Percentiles rank a stretch among this genome's conserved stretches.
phyloP scores from a whole-genome alignment of 1,140 invertebrate genomes.

The Euglossa dilemma region DNA sequence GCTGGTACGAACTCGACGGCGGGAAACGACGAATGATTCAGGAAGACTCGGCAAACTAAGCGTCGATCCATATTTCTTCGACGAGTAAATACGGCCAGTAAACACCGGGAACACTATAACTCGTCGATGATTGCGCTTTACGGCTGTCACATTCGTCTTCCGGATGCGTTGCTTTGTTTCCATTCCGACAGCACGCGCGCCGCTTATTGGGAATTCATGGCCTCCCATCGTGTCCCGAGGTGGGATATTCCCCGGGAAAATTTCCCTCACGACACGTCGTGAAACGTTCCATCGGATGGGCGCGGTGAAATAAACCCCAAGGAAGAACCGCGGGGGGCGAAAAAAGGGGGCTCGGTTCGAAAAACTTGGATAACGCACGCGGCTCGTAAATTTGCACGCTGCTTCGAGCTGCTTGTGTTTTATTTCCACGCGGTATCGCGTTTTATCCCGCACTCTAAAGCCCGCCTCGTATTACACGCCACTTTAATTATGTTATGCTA shows the following conservation, averaged over 20 bases:
- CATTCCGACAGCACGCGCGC: not conserved
- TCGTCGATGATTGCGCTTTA: conserved; percentile 25
- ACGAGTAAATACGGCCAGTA: not conserved
- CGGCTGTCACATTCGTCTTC: conserved; percentile 7
- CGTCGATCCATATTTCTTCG: not conserved
- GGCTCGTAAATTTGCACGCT: not conserved
- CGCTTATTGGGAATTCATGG: conserved; percentile 6
- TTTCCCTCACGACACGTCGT: not conserved
- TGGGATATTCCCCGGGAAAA: not conserved
- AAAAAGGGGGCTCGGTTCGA: no score
- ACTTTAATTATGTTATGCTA: no score
- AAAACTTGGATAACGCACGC: not conserved
- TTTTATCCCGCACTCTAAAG: no score
- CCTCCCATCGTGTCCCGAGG: not conserved
- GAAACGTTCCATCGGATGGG: not conserved
- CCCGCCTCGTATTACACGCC: no score
- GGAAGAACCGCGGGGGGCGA: not conserved
- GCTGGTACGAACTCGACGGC: no score
- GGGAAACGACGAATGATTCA: not conserved
- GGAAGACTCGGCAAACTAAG: no score
- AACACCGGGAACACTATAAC: not conserved
- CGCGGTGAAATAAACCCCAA: not conserved
- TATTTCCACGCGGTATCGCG: no score
- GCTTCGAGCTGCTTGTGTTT: no score
- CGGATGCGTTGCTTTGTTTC: not conserved